Conservation (phyloP, 2,113 vertebrate genomes). For the Struthio camelus region DNA sequence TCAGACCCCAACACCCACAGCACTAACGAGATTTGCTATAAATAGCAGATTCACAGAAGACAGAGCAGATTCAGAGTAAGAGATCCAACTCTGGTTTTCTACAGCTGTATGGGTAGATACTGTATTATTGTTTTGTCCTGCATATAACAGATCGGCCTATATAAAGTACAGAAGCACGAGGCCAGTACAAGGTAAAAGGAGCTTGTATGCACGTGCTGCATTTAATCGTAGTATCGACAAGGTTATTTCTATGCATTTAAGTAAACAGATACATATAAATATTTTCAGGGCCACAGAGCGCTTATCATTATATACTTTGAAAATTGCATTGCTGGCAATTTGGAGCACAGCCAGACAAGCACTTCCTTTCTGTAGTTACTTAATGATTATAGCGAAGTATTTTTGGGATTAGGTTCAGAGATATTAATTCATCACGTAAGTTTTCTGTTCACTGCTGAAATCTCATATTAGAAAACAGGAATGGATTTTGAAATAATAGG, state of each 20-base stretch:
- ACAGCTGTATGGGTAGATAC: not conserved
- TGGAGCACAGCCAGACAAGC: not conserved
- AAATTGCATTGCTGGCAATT: not conserved
- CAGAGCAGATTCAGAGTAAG: not conserved
- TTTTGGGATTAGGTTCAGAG: conserved; percentile 5
- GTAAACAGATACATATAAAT: not conserved
- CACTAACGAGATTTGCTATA: not conserved
- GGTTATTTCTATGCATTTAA: not conserved
- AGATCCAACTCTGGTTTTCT: not conserved
- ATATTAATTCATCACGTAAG: not conserved
- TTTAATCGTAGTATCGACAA: not conserved
- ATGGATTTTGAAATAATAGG: not conserved
- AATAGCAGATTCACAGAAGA: not conserved
- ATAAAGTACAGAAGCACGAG: not conserved
- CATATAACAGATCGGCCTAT: not conserved
- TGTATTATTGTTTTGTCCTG: not conserved
- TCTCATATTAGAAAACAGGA: not conserved
- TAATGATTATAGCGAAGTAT: not conserved
- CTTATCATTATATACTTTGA: not conserved
- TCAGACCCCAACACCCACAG: not conserved
- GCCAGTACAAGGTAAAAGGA: not conserved
- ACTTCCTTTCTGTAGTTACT: not conserved
- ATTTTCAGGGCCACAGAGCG: not conserved
- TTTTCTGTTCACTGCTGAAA: not conserved
- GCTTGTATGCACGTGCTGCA: not conserved